phyloP scores from a whole-genome alignment of 2,797 vertebrate species.

The Falco novaeseelandiae region DNA sequence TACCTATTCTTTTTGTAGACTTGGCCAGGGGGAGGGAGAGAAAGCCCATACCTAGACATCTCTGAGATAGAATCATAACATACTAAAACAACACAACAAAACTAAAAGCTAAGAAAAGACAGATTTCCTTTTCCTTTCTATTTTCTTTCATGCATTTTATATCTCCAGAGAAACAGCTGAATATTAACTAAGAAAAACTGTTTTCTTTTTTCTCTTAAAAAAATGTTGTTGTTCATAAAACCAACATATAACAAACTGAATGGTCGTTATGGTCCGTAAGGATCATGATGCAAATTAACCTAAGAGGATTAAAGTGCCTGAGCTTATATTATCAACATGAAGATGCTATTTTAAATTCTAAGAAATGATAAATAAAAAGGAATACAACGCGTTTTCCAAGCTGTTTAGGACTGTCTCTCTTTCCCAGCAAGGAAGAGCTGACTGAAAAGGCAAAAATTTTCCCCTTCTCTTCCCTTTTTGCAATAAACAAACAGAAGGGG shows the following conservation, averaged over 20 bases:
- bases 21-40: not conserved
- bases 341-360: slow-evolving; percentile 29
- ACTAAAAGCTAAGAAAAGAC: not conserved
- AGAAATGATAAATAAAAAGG: slow-evolving; percentile 31
- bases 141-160: not conserved
- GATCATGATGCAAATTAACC: slow-evolving; percentile 50
- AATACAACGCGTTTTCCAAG: slow-evolving; percentile 49
- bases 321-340: slow-evolving; percentile 21
- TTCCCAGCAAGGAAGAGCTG: not conserved
- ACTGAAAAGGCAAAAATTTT: not conserved
- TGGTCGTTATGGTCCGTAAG: not conserved
- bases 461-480: not conserved
- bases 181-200: not conserved
- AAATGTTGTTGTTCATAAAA: not conserved
- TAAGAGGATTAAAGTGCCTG: slow-evolving; percentile 33
- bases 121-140: not conserved
- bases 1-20: not conserved
- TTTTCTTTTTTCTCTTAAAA: not conserved
- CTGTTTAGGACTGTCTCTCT: not conserved
- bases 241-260: not conserved
- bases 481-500: not conserved
- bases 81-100: not conserved
- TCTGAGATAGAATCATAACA: not conserved
- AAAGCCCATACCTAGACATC: not conserved
- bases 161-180: not conserved